Evolutionary conservation across 2,113 vertebrate species (phyloP).

Genomic region (Bombycilla garrulus): DNA sequence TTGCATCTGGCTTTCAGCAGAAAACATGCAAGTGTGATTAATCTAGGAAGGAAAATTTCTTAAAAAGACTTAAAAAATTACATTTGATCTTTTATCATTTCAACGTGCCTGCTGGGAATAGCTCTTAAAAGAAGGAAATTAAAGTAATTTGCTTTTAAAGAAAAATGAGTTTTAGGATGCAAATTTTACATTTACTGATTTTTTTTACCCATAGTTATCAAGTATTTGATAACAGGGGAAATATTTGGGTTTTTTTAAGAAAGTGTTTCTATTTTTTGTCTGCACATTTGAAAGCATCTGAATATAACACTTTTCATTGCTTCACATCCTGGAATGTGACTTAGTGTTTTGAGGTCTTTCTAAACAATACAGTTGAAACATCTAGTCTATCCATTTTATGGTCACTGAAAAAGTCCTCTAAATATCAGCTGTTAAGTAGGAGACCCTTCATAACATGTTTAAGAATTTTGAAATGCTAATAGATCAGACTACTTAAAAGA

Average conservation of each 20-base stretch:
- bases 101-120: not conserved
- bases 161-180: not conserved
- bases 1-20: not conserved
- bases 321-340: not conserved
- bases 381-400: not conserved
- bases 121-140: not conserved
- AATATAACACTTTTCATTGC: not conserved
- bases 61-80: not conserved
- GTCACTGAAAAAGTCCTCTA: not conserved
- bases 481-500: not conserved
- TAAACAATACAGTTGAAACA: not conserved
- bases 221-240: not conserved
- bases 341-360: not conserved
- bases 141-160: not conserved
- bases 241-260: accelerated
- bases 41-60: not conserved
- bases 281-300: not conserved
- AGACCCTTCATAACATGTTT: not conserved
- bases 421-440: not conserved
- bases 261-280: not conserved
- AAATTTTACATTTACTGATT: not conserved
- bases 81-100: not conserved
- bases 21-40: not conserved
- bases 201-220: not conserved
- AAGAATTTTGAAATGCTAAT: not conserved